Evolutionary conservation across 2,113 vertebrate species (phyloP), one percentile per base, ranked within the genome.

Genomic region (Hylia prasina): DNA sequence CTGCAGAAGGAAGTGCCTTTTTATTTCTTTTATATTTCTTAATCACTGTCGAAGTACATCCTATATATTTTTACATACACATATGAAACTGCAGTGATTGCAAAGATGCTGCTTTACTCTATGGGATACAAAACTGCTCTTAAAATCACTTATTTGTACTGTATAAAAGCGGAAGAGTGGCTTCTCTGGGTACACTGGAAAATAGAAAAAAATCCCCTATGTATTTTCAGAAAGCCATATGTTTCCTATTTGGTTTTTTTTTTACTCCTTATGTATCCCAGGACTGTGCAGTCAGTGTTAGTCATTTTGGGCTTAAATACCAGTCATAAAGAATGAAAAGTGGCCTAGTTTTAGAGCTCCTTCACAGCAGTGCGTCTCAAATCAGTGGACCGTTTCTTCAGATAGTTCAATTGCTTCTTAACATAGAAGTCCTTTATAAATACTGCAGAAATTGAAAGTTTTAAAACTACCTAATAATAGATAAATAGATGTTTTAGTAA

Each of bases 171-270:
- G 77, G 42, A 80, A 73, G 22, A 53, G 20, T 56, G 21, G 33
- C 17, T 93, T 83, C 27, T 81, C 64, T 31, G 31, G 17, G 37
- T 64, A 44, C n/a, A 44, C 2, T 23, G n/a, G 22, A 63, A 93
- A 61, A 48, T 2, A 47, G 80, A 77, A 68, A 87, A 42, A 37
- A 35, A 7, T 54, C 37, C 44, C 56, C 16, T 27, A 8, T 53
- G 25, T 90, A 87, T 93, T 90, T 93, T 93, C 68, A 73, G 80
- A 64, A 90, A 69, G 57, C 58, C 70, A 45, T 93, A 40, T 80
- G 71, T 37, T 88, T 92, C 63, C 76, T 57, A 5, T 47, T 82
- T 50, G 23, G 4, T 27, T 44, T 40, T 77, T 89, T 77, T 90
- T 89, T 65, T 27, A 50, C 10, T 85, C n/a, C 50, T 61, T 53